A percentile compares a stretch with the other conserved stretches of the same genome.
These are phyloP conservation scores for Pseudopodoces humilis DNA, from an alignment of 2,113 vertebrate genomes.

Conservation along the genomic window DNA sequence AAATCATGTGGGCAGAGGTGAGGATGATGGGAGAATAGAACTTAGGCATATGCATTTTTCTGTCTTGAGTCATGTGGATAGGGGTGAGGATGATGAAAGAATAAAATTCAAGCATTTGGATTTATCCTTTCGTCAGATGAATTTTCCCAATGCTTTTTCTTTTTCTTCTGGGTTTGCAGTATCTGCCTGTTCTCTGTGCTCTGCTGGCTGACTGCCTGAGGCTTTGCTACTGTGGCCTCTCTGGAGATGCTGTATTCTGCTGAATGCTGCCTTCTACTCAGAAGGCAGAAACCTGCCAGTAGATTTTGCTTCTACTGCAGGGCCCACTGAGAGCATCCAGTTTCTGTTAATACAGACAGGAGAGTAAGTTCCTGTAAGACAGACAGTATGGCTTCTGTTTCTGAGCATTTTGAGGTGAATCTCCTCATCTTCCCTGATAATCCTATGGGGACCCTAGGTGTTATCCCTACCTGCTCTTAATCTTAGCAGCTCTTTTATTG, in stretches of 20 bases:
- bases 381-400: not conserved
- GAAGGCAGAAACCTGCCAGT: not conserved
- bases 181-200: not conserved
- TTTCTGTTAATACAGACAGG: not conserved
- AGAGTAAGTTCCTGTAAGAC: not conserved
- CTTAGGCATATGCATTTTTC: not conserved
- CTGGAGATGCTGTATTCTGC: slow-evolving; percentile 1
- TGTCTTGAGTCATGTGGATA: not conserved
- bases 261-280: not conserved
- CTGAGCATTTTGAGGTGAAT: not conserved
- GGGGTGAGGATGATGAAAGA: not conserved
- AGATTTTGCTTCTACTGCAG: not conserved
- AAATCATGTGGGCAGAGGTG: not conserved
- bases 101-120: not conserved
- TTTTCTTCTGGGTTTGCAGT: slow-evolving; percentile 10
- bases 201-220: not conserved
- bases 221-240: not conserved
- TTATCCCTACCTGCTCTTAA: not conserved
- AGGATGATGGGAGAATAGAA: not conserved
- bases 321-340: not conserved
- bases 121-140: not conserved
- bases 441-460: not conserved
- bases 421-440: not conserved
- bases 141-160: not conserved
- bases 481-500: not conserved